Conservation (phyloP, 2,888 invertebrate species). For the Therioaphis trifolii region DNA sequence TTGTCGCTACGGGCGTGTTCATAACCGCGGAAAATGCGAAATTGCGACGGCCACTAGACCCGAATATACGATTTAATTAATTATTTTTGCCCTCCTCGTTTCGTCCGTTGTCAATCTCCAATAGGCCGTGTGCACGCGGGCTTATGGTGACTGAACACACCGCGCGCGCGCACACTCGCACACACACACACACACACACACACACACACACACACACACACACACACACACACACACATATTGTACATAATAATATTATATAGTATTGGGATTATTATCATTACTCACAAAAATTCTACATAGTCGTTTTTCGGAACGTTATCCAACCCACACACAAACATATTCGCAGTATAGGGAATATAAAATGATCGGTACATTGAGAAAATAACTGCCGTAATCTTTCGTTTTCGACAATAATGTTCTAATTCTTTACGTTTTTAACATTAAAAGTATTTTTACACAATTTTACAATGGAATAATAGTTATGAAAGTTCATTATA, state of each 20-base stretch:
- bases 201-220: too few relatives aligned
- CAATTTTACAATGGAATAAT: too few relatives aligned
- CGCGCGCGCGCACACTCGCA: too few relatives aligned
- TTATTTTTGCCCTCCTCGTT: constrained; percentile 42
- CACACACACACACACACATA: too few relatives aligned
- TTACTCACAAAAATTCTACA: constrained; percentile 18
- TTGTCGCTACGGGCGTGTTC: constrained; percentile 49
- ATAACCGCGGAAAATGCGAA: constrained; percentile 59
- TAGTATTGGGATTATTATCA: constrained; percentile 16
- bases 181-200: too few relatives aligned
- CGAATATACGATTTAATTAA: constrained; percentile 46
- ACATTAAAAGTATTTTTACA: too few relatives aligned
- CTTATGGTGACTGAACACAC: constrained; percentile 53
- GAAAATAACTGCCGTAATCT: too few relatives aligned
- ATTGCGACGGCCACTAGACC: constrained; percentile 53
- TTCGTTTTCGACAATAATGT: not conserved
- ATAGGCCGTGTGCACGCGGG: constrained; percentile 43
- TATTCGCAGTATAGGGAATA: not conserved
- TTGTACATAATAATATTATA: not conserved
- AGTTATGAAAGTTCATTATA: too few relatives aligned
- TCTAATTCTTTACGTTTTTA: too few relatives aligned
- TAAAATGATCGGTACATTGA: too few relatives aligned
- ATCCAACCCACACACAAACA: not conserved
- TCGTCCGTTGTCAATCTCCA: constrained; percentile 54
- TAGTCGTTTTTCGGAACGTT: not conserved